A percentile compares a stretch with the other conserved stretches of the same genome.
These are phyloP conservation scores for Corbicula japonica DNA, from an alignment of 2,888 invertebrate species.

Conservation along the genomic window DNA sequence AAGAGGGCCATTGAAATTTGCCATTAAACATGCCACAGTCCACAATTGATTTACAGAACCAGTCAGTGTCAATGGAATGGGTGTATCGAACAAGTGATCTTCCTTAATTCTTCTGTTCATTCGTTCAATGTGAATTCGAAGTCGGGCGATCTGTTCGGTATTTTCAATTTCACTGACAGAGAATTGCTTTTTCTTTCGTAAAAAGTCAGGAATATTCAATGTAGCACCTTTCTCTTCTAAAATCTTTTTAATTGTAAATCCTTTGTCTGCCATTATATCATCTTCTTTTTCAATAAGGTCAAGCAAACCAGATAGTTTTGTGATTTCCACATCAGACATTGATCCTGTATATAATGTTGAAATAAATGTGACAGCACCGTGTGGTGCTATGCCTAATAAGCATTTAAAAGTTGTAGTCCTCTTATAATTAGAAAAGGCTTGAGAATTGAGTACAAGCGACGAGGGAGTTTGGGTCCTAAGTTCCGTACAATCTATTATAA, in stretches of 20 bases:
- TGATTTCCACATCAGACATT: conserved; percentile 44
- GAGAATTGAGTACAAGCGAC: conserved; percentile 29
- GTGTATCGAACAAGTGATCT: conserved; percentile 17
- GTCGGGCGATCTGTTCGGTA: conserved; percentile 21
- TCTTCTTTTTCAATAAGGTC: conserved; percentile 34
- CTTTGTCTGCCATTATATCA: conserved; percentile 40
- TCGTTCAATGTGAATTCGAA: conserved; percentile 24
- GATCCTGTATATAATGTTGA: conserved; percentile 45
- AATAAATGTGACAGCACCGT: conserved; percentile 40
- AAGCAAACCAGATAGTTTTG: conserved; percentile 37
- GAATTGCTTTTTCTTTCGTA: too few species aligned
- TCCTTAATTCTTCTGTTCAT: conserved; percentile 17
- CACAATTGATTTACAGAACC: conserved; percentile 23
- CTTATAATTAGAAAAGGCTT: conserved; percentile 46
- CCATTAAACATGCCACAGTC: conserved; percentile 9
- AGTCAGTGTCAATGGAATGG: not conserved
- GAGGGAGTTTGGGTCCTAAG: conserved; percentile 40
- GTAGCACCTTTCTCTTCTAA: not conserved
- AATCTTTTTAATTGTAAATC: conserved; percentile 30
- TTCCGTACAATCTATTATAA: conserved; percentile 47
- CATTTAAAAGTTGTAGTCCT: conserved; percentile 43
- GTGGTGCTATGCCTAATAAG: conserved; percentile 41
- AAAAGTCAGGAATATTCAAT: conserved; percentile 8
- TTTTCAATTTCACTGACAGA: conserved; percentile 14
- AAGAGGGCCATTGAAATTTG: conserved; percentile 17